Evolutionary conservation across 1,140 invertebrate species (phyloP), one percentile per base, ranked within the genome.

Genomic region (Patella vulgata): DNA sequence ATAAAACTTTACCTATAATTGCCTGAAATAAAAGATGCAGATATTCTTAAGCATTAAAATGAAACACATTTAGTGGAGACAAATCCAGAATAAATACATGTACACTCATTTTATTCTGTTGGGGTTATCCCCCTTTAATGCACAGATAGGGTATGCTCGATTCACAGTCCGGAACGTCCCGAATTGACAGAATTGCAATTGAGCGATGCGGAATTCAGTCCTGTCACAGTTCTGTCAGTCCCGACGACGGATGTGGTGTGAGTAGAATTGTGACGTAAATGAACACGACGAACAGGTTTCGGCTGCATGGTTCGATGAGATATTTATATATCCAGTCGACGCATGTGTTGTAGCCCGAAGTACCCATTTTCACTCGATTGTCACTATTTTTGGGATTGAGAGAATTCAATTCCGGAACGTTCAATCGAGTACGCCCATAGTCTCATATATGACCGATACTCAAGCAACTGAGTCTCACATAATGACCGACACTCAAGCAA

Each of bases 1-100:
- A 70, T 50, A 73, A 44, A n/a, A 65, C 11, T 40, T 54, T 52
- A 21, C 71, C 66, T 1, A 68, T 25, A 27, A 67, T 30, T 19
- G 71, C 71, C 71, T 73, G 57, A 11, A 48, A 36, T 57, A 47
- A 54, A 3, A 50, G 17, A 27, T 28, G 31, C n/a, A 50, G 28
- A 51, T 11, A 50, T 44, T 46, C 31, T 17, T 0, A 28, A 25
- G 6, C 11, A 39, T 33, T 25, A 17, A 36, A 21, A 27, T 11
- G 51, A 8, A 4, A 21, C 12, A 28, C 4, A 27, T 30, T 52
- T 23, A 19, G 8, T 1, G 33, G 8, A 53, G n/a, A 31, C 48
- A 39, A 21, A 23, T 23, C 17, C 4, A 1, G 48, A 31, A 12
- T 6, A 47, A 1, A 44, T 19, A 47, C 1, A 0, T 21, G 46